Evolutionary conservation across 2,113 vertebrate genomes (phyloP).

Genomic region (Xyrauchen texanus): DNA sequence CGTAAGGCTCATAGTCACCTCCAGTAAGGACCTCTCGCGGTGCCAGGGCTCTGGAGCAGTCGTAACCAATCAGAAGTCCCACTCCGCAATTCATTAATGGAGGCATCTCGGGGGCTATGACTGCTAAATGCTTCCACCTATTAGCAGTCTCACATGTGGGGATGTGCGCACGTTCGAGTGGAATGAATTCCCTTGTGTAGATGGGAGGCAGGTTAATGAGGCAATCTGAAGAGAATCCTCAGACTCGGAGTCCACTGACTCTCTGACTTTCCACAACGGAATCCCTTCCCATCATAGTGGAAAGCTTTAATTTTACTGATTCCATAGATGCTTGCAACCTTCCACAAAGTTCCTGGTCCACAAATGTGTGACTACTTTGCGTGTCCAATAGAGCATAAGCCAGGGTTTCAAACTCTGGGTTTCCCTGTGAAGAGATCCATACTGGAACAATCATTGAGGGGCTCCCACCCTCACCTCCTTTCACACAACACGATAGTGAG

Average conservation of each 20-base stretch:
- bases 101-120: conserved; percentile 27
- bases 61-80: conserved; percentile 36
- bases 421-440: no score
- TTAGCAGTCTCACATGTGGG: background rate
- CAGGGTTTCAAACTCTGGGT: conserved; percentile 18
- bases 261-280: background rate
- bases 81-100: conserved; percentile 27
- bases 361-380: conserved; percentile 46
- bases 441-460: background rate
- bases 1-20: conserved; percentile 39
- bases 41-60: conserved; percentile 32
- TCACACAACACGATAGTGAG: background rate
- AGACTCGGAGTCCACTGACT: conserved; percentile 14
- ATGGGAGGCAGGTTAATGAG: background rate
- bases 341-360: conserved; percentile 45
- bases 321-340: conserved; percentile 23
- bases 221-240: background rate
- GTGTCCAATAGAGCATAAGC: conserved; percentile 49
- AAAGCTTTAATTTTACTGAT: conserved; percentile 45
- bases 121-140: conserved; percentile 28
- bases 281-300: conserved; percentile 30
- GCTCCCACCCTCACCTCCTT: no score
- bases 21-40: conserved; percentile 36
- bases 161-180: conserved; percentile 38
- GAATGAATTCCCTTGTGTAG: conserved; percentile 46